phyloP scores from a whole-genome alignment of 2,797 vertebrate genomes.

The Enteromius trimaculatus region DNA sequence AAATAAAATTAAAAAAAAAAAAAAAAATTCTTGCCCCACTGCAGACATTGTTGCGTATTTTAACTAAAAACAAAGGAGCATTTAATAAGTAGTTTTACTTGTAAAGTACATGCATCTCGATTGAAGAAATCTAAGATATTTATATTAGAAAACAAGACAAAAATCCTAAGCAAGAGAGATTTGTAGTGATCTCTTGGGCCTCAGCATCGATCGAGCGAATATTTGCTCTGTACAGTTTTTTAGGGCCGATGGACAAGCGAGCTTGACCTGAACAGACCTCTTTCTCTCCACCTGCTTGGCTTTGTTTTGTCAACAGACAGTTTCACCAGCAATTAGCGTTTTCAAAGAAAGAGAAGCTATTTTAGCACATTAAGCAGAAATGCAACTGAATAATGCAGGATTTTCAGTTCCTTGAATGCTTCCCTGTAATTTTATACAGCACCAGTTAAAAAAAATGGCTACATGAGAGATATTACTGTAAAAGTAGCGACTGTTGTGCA shows the following conservation, averaged over 20 bases:
- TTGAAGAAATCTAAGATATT: not conserved
- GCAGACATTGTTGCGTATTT: not conserved
- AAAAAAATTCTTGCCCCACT: not conserved
- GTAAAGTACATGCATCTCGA: not conserved
- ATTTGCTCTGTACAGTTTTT: slow-evolving; percentile 36
- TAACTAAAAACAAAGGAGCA: not conserved
- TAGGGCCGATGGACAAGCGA: slow-evolving; percentile 18
- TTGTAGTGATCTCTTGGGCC: not conserved
- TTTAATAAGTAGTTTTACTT: not conserved
- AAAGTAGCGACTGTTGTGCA: not conserved
- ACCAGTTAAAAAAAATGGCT: not conserved
- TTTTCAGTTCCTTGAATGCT: slow-evolving; percentile 37
- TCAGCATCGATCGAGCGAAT: slow-evolving; percentile 63
- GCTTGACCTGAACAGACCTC: slow-evolving; percentile 65
- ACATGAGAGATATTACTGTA: not conserved
- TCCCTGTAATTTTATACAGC: not conserved
- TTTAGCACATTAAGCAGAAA: not conserved
- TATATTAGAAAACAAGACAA: not conserved
- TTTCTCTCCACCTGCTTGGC: slow-evolving; percentile 59
- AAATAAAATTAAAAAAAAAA: too few species aligned
- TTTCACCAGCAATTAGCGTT: slow-evolving; percentile 56
- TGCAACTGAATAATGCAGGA: not conserved
- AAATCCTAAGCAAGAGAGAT: not conserved
- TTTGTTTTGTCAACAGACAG: slow-evolving; percentile 61
- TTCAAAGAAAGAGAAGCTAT: slow-evolving; percentile 55